Conservation (phyloP, 92 coral and sea anemone species). For the Bergia sp. region DNA sequence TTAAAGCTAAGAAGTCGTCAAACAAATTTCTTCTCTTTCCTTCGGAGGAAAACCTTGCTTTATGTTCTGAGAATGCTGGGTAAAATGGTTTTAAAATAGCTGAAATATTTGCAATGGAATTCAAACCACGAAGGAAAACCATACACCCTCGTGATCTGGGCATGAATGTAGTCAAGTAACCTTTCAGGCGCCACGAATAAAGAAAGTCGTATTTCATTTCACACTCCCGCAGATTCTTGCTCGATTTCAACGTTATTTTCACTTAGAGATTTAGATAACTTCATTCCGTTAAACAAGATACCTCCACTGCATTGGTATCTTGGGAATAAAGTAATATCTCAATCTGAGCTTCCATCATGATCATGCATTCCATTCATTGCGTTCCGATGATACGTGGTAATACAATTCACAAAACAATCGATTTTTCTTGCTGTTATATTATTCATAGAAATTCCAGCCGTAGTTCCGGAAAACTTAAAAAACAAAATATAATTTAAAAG, state of each 20-base stretch:
- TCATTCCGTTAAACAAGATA: not conserved
- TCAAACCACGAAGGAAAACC: slow-evolving; percentile 78
- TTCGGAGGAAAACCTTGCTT: slow-evolving; percentile 18
- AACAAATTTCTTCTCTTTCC: slow-evolving; percentile 17
- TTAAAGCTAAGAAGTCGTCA: not conserved
- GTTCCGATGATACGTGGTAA: slow-evolving; percentile 38
- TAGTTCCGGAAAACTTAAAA: slow-evolving; percentile 23
- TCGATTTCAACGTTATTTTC: not conserved
- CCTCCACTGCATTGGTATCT: not conserved
- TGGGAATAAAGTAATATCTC: no score
- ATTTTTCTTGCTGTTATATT: slow-evolving; percentile 40
- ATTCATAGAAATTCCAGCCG: slow-evolving; percentile 13
- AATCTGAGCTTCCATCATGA: not conserved
- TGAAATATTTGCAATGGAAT: slow-evolving; percentile 77
- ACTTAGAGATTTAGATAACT: no score
- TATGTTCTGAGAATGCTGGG: slow-evolving; percentile 47
- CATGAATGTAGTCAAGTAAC: slow-evolving; percentile 2
- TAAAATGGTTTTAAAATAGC: slow-evolving; percentile 46
- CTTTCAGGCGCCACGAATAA: slow-evolving; percentile 2
- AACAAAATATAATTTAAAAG: not conserved
- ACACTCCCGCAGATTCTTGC: not conserved
- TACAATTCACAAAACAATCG: slow-evolving; percentile 4
- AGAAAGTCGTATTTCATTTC: not conserved
- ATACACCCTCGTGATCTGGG: slow-evolving; percentile 36
- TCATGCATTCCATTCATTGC: slow-evolving; percentile 32